Evolutionary conservation across 2,113 vertebrate species (phyloP).

Genomic region (Cynocephalus volans): DNA sequence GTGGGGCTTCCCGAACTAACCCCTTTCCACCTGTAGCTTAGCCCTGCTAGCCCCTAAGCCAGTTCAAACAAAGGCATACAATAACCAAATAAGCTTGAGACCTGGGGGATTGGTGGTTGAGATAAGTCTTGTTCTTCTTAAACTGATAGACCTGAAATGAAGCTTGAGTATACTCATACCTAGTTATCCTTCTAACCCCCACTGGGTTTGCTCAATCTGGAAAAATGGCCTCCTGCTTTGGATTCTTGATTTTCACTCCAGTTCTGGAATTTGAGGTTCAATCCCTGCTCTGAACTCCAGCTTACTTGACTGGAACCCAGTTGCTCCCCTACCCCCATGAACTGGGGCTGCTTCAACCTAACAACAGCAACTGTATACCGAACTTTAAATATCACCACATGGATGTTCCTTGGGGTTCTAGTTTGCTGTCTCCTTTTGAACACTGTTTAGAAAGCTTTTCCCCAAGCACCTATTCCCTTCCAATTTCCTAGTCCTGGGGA

Average conservation of each 20-base stretch:
- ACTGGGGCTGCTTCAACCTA: background rate
- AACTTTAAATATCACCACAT: background rate
- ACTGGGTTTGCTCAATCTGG: background rate
- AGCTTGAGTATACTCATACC: background rate
- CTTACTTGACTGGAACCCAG: background rate
- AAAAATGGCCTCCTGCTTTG: background rate
- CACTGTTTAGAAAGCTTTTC: conserved; percentile 17
- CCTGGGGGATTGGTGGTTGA: background rate
- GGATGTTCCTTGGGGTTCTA: background rate
- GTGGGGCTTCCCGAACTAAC: conserved; percentile 32
- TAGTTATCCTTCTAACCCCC: background rate
- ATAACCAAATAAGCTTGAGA: background rate
- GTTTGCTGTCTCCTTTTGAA: background rate
- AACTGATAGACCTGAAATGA: background rate
- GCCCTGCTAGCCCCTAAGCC: background rate
- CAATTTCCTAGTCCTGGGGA: conserved; percentile 6
- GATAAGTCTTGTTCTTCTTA: conserved; percentile 10
- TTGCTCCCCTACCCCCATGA: background rate
- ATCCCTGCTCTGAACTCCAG: background rate
- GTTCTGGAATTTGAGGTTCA: background rate
- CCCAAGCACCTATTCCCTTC: conserved; percentile 25
- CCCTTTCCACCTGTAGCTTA: background rate
- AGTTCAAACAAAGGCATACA: background rate
- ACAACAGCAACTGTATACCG: background rate
- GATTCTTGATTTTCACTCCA: background rate